phyloP scores from a whole-genome alignment of 2,113 vertebrate species.

The Bos indicus region DNA sequence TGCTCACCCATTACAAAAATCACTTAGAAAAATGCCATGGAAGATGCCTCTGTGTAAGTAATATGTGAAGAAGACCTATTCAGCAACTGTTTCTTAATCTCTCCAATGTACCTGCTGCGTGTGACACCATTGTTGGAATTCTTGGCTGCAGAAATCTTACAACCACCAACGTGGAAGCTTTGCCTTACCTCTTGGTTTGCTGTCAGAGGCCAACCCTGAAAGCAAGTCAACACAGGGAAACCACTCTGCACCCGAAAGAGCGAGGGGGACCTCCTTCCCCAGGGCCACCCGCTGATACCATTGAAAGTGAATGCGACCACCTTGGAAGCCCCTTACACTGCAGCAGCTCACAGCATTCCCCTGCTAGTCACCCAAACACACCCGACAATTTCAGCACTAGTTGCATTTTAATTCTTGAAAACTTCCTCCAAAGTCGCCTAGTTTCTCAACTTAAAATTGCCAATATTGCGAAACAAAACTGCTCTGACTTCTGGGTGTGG shows the following conservation, averaged over 20 bases:
- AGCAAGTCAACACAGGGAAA: background rate
- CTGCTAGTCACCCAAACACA: background rate
- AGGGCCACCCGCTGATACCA: fast-evolving
- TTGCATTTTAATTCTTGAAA: background rate
- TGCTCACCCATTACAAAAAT: background rate
- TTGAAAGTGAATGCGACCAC: background rate
- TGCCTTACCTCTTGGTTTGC: background rate
- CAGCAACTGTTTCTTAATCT: background rate
- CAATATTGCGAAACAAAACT: background rate
- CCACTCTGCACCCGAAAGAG: background rate
- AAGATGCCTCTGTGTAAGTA: background rate
- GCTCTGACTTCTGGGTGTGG: background rate
- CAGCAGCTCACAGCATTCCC: background rate
- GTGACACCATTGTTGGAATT: background rate
- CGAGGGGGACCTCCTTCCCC: background rate
- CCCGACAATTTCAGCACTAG: background rate
- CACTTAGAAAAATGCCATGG: background rate
- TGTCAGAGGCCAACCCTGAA: background rate
- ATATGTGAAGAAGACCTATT: background rate
- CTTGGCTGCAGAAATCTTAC: background rate
- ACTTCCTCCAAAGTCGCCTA: background rate
- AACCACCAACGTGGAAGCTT: background rate
- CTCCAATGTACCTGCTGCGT: background rate
- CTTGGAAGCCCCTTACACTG: background rate
- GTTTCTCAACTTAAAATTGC: background rate